Evolutionary conservation across 2,113 vertebrate genomes (phyloP), one percentile per base, ranked within the genome.

Genomic region (Poeciliopsis turrubarensis): DNA sequence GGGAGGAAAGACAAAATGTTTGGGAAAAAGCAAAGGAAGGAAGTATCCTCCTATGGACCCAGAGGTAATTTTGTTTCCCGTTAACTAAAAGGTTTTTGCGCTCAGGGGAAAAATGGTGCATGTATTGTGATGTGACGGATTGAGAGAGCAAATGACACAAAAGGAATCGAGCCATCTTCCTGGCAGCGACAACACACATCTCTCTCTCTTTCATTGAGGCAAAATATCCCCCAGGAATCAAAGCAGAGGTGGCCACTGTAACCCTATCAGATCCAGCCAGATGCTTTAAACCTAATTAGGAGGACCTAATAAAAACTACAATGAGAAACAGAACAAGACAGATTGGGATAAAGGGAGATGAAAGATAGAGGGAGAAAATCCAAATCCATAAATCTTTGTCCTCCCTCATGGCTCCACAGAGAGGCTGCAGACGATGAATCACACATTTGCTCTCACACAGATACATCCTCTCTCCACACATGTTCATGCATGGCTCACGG

Each of bases 1-100:
- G 86, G 98, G 97, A 88, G 97, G 98, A 54, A 97, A 95, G 94
- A 98, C 96, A 13, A 99, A 98, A 92, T 99, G 98, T 92, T 95
- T 98, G 85, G 97, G 97, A 25, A 98, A 97, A 85, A 98, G 96
- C 91, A 98, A 98, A 95, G 98, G 97, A 60, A 95, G 97, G 87
- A 98, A 96, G 88, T 98, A 98, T 68, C 96, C 97, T 34, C 93
- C 96, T 11, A 99, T 98, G 98, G 96, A 96, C 87, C 82, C 95
- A 61, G 96, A 98, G 94, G 97, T 98, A 94, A 83, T 68, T 17
- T 26, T 34, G 2, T 14, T 65, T 57, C 10, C 29, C 31, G 47
- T 80, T 57, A 64, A 69, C 73, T 72, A 30, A 31, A 60, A 76
- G 12, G n/a, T 13, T 60, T 72, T 76, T 60, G 31, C 65, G 65